These are phyloP conservation scores for Holotrichia oblita DNA, from an alignment of 1,140 invertebrate genomes.

Conservation along the genomic window DNA sequence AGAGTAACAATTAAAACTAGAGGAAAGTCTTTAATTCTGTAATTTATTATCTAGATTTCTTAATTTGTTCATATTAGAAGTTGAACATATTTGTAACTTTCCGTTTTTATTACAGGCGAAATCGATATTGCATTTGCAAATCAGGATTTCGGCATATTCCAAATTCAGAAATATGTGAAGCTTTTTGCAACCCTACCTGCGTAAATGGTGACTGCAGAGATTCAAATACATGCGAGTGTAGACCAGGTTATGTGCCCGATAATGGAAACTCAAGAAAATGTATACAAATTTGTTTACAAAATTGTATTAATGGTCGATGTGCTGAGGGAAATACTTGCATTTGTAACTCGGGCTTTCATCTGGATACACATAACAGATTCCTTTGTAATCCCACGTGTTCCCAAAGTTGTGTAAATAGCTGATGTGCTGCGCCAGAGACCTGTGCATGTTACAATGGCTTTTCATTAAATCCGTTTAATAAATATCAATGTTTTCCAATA, in stretches of 20 bases:
- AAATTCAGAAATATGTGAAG: constrained; percentile 56
- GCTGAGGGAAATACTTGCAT: background rate
- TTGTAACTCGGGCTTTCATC: constrained; percentile 70
- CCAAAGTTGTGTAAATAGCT: constrained; percentile 55
- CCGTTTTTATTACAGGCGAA: too few species aligned
- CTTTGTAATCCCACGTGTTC: constrained; percentile 44
- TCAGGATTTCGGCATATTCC: background rate
- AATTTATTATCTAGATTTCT: too few species aligned
- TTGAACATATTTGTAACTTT: too few species aligned
- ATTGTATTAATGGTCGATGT: constrained; percentile 63
- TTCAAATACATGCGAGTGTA: constrained; percentile 65
- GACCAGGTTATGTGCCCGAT: constrained; percentile 63
- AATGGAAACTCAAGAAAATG: constrained; percentile 62
- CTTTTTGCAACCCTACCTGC: constrained; percentile 61
- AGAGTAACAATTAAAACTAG: too few species aligned
- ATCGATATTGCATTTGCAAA: background rate
- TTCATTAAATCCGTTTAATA: constrained; percentile 23
- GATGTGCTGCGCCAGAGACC: constrained; percentile 38
- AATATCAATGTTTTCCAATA: constrained; percentile 61
- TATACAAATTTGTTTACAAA: constrained; percentile 61
- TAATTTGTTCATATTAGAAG: too few species aligned
- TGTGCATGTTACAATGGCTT: constrained; percentile 53
- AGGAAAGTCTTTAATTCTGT: too few species aligned
- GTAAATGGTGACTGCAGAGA: constrained; percentile 63
- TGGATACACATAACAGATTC: constrained; percentile 60